These are phyloP conservation scores for Pomacea maculata DNA, from an alignment of 1,140 invertebrate genomes.

Conservation along the genomic window DNA sequence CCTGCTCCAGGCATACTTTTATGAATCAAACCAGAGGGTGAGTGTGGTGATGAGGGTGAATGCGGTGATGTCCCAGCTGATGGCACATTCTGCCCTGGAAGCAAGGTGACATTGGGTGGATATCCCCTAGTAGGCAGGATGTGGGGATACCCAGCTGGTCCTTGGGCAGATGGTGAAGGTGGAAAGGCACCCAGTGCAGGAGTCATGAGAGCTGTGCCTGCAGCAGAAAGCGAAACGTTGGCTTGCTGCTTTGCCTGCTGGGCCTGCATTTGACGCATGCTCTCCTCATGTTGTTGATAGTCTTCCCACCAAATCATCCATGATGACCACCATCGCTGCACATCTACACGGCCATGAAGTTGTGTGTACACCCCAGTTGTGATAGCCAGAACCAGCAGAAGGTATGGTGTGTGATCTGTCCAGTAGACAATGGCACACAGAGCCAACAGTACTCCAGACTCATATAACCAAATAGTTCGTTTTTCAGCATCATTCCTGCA, in stretches of 20 bases:
- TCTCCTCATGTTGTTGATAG: constrained; percentile 61
- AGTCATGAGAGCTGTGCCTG: constrained; percentile 1
- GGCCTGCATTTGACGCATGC: constrained; percentile 46
- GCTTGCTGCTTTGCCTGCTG: constrained; percentile 35
- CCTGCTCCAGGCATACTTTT: constrained; percentile 1
- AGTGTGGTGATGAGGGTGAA: no score
- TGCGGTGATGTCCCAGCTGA: no score
- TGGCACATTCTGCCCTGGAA: constrained; percentile 28
- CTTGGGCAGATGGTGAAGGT: background rate
- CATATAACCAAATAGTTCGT: constrained; percentile 58
- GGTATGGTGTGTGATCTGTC: constrained; percentile 54
- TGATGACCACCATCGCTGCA: constrained; percentile 39
- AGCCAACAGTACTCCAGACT: constrained; percentile 46
- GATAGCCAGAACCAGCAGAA: constrained; percentile 47
- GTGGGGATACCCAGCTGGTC: constrained; percentile 2
- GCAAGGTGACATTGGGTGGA: constrained; percentile 36
- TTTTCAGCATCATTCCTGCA: constrained; percentile 56
- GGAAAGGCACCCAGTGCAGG: constrained; percentile 6
- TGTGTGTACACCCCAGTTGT: constrained; percentile 58
- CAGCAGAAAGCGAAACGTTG: constrained; percentile 3
- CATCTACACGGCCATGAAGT: constrained; percentile 41
- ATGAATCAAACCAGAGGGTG: constrained; percentile 7
- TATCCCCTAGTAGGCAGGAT: constrained; percentile 17
- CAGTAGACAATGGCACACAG: constrained; percentile 48
- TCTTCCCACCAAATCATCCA: constrained; percentile 57